Percentiles rank a stretch among this genome's conserved stretches.
Conservation (phyloP, 2,888 invertebrate species). For the Marronus borbonicus region DNA sequence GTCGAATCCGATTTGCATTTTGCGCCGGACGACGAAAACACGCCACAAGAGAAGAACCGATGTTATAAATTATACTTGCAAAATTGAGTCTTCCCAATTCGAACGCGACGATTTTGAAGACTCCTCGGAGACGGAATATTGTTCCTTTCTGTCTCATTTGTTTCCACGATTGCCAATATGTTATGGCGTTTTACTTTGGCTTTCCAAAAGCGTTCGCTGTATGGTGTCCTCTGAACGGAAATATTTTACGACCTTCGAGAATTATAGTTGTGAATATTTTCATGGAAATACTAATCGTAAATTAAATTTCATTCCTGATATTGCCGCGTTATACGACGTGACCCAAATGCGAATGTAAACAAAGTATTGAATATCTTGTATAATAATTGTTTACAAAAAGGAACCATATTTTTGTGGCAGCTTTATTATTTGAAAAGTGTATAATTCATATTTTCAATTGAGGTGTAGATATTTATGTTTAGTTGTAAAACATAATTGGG, state of each 20-base stretch:
- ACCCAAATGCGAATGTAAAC: conserved; percentile 7
- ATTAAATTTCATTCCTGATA: background rate
- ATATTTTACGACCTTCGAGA: background rate
- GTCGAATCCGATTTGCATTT: conserved; percentile 32
- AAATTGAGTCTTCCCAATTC: conserved; percentile 36
- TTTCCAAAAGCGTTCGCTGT: background rate
- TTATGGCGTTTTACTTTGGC: conserved; percentile 9
- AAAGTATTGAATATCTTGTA: too few species aligned
- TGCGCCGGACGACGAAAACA: conserved; percentile 45
- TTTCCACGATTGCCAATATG: conserved; percentile 38
- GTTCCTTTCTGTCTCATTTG: conserved; percentile 25
- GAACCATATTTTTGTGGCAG: too few species aligned
- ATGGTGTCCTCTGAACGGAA: background rate
- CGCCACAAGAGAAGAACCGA: conserved; percentile 11
- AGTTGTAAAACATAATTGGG: too few species aligned
- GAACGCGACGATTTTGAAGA: conserved; percentile 39
- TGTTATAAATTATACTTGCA: conserved; percentile 46
- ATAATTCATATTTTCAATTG: too few species aligned
- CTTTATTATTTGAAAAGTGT: too few species aligned
- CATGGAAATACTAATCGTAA: background rate
- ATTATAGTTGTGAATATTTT: background rate
- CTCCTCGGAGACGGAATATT: conserved; percentile 31
- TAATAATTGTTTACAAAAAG: too few species aligned
- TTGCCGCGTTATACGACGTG: background rate
- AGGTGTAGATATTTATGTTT: too few species aligned